Percentiles rank a stretch among this genome's conserved stretches.
Evolutionary conservation across 1,140 invertebrate genomes (phyloP).

Genomic region (Drosophila orosa): DNA sequence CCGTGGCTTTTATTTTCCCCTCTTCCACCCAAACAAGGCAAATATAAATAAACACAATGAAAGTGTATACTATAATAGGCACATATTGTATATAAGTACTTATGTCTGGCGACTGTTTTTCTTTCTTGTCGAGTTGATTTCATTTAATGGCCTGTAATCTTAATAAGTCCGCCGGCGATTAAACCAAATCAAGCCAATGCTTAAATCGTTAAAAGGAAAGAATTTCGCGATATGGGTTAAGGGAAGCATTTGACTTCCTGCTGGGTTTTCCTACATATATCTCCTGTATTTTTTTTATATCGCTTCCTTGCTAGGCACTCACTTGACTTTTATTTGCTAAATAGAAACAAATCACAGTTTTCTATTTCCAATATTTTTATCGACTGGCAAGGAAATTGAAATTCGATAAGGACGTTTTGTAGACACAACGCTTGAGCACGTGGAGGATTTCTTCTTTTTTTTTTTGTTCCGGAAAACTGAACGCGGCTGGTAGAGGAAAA

Average conservation of each 20-base stretch:
- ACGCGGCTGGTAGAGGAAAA: slow-evolving; percentile 17
- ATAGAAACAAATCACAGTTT: slow-evolving; percentile 50
- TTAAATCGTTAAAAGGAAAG: slow-evolving; percentile 7
- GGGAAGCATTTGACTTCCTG: not conserved
- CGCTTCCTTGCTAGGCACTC: slow-evolving; percentile 16
- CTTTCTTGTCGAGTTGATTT: slow-evolving; percentile 37
- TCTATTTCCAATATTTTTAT: slow-evolving; percentile 1
- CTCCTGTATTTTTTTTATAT: not conserved
- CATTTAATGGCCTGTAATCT: slow-evolving; percentile 57
- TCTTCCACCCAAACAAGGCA: slow-evolving; percentile 17
- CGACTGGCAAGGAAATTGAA: slow-evolving; percentile 30
- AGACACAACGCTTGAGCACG: slow-evolving; percentile 49
- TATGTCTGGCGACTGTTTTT: slow-evolving; percentile 31
- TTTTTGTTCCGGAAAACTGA: slow-evolving; percentile 19
- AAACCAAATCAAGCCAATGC: slow-evolving; percentile 42
- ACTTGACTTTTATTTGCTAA: slow-evolving; percentile 46
- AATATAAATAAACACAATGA: slow-evolving; percentile 40
- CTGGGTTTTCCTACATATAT: not conserved
- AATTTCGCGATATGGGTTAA: slow-evolving; percentile 12
- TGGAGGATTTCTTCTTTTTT: slow-evolving; percentile 19
- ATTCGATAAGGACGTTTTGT: slow-evolving; percentile 40
- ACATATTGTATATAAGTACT: not conserved
- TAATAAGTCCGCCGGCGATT: slow-evolving; percentile 60
- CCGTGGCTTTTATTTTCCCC: not conserved
- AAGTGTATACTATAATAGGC: slow-evolving; percentile 5